Evolutionary conservation across 2,113 vertebrate species (phyloP).

Genomic region (Abramis brama): DNA sequence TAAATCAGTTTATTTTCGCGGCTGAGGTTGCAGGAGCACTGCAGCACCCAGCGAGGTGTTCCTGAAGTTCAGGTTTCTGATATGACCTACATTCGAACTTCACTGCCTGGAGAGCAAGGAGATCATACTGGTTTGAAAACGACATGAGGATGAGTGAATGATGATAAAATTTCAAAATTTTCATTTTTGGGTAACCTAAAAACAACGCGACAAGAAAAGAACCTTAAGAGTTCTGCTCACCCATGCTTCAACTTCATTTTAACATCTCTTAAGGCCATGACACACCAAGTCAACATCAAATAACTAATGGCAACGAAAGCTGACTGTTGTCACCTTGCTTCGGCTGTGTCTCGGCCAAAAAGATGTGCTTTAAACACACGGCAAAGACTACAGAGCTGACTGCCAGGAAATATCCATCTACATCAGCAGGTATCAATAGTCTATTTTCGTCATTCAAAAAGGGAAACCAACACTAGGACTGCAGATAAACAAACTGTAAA

Average conservation of each 20-base stretch:
- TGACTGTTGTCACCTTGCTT: not conserved
- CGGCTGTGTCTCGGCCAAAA: not conserved
- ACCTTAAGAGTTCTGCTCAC: not conserved
- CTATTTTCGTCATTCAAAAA: too few relatives aligned
- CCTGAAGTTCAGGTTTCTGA: constrained; percentile 62
- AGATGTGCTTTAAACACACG: not conserved
- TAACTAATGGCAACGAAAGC: not conserved
- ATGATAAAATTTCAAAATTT: too few relatives aligned
- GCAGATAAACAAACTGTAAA: too few relatives aligned
- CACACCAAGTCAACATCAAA: too few relatives aligned
- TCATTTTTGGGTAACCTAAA: too few relatives aligned
- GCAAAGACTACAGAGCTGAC: not conserved
- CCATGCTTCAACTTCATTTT: not conserved
- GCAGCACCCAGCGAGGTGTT: constrained; percentile 55
- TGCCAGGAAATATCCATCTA: not conserved
- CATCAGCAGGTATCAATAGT: not conserved
- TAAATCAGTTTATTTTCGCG: constrained; percentile 67
- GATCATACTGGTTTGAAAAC: not conserved
- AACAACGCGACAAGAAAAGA: not conserved
- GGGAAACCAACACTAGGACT: too few relatives aligned
- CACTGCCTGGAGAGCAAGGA: not conserved
- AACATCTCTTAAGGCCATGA: not conserved
- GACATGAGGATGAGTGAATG: not conserved
- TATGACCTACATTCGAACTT: constrained; percentile 74
- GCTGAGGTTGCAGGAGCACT: constrained; percentile 58